Percentiles rank a stretch among this genome's conserved stretches.
Evolutionary conservation across 2,797 vertebrate genomes (phyloP).

Genomic region (Rhadinocentrus ornatus): DNA sequence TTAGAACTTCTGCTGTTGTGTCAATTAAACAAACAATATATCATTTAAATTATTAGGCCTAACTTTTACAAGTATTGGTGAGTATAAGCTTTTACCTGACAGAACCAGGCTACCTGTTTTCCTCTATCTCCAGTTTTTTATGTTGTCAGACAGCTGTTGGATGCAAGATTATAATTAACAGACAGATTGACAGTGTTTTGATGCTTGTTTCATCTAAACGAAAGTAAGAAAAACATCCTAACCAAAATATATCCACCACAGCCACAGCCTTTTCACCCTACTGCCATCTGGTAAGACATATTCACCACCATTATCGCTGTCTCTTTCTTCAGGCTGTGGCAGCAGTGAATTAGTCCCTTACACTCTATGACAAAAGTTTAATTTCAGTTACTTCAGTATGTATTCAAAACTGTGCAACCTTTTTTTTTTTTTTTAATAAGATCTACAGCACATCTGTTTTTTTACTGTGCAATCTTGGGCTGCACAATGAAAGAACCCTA

Average conservation of each 20-base stretch:
- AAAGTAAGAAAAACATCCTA: not conserved
- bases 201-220: not conserved
- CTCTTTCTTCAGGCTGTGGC: not conserved
- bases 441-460: not conserved
- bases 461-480: not conserved
- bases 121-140: not conserved
- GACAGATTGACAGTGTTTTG: not conserved
- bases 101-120: not conserved
- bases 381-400: not conserved
- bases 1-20: not conserved
- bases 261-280: not conserved
- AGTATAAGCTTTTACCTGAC: not conserved
- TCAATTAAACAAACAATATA: not conserved
- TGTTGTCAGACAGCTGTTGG: not conserved
- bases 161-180: not conserved
- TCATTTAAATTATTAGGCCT: not conserved
- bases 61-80: not conserved
- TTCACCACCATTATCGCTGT: not conserved
- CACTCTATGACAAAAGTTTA: not conserved
- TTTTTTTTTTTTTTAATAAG: not conserved
- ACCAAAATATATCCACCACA: not conserved
- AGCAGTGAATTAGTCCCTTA: not conserved
- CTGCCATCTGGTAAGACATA: not conserved
- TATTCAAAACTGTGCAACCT: not conserved
- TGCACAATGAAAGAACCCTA: not conserved